Conservation (phyloP, 2,888 invertebrate species). For the Euphydryas editha region DNA sequence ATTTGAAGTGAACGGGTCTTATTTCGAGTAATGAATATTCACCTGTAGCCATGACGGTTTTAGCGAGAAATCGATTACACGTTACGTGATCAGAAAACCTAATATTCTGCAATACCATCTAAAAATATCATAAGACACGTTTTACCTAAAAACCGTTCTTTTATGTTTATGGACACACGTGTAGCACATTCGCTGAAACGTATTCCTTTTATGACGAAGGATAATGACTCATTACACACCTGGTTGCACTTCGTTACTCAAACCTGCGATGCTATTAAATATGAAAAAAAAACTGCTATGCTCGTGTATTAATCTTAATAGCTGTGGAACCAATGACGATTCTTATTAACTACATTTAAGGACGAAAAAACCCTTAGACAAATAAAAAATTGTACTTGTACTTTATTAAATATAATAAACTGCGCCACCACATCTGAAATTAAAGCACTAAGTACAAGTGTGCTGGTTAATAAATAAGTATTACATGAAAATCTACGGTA, state of each 20-base stretch:
- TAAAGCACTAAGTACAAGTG: no score
- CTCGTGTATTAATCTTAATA: no score
- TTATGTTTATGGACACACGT: conserved; percentile 17
- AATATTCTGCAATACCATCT: not conserved
- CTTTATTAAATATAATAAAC: no score
- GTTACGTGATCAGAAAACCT: conserved; percentile 13
- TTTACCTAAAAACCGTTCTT: conserved; percentile 8
- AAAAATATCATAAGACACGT: conserved; percentile 10
- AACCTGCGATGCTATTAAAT: conserved; percentile 40
- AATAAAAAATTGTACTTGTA: no score
- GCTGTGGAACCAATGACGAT: no score
- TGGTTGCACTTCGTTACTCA: conserved; percentile 51
- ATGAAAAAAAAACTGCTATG: conserved; percentile 3
- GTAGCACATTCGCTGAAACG: conserved; percentile 44
- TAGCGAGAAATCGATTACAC: conserved; percentile 16
- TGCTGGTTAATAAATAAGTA: no score
- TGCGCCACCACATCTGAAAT: no score
- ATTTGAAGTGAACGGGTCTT: not conserved
- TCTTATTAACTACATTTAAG: no score
- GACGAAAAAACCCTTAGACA: no score
- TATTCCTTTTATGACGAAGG: conserved; percentile 53
- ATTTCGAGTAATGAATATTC: not conserved
- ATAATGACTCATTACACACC: conserved; percentile 67
- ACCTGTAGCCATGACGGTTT: not conserved
- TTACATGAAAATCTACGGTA: no score